Evolutionary conservation across 92 coral and sea anemone genomes (phyloP).

Genomic region (Phenganax subtilis): DNA sequence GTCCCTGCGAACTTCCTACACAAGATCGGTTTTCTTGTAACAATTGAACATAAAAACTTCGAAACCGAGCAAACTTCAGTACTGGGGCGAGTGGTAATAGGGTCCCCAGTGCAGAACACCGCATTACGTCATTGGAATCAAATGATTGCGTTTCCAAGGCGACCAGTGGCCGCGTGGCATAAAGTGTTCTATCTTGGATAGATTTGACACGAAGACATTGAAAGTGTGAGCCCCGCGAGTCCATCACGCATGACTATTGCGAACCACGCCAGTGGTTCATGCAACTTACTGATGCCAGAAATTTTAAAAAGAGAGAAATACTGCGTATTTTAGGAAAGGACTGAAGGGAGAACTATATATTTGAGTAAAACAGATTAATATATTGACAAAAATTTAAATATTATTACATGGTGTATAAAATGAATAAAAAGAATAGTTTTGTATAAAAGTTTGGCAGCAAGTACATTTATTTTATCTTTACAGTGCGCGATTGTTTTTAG

Average conservation of each 20-base stretch:
- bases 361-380: not conserved
- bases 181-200: conserved; percentile 38
- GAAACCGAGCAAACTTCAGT: conserved; percentile 77
- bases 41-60: conserved; percentile 80
- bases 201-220: not conserved
- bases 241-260: not conserved
- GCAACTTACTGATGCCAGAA: no score
- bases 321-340: not conserved
- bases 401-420: not conserved
- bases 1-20: conserved; percentile 77
- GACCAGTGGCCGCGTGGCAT: conserved; percentile 97
- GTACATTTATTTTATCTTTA: no score
- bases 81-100: conserved; percentile 95
- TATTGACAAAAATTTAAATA: not conserved
- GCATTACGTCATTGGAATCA: conserved; percentile 95
- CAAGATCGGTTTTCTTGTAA: conserved; percentile 69
- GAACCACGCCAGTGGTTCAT: not conserved
- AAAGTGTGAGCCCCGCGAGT: not conserved
- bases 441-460: no score
- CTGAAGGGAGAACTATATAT: not conserved
- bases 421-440: no score
- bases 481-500: no score
- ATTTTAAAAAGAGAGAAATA: no score
- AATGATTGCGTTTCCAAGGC: conserved; percentile 83
- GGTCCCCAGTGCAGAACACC: conserved; percentile 82